Percentiles rank a stretch among this genome's conserved stretches.
phyloP scores from a whole-genome alignment of 2,888 invertebrate genomes.

The Syrista parreyssii region DNA sequence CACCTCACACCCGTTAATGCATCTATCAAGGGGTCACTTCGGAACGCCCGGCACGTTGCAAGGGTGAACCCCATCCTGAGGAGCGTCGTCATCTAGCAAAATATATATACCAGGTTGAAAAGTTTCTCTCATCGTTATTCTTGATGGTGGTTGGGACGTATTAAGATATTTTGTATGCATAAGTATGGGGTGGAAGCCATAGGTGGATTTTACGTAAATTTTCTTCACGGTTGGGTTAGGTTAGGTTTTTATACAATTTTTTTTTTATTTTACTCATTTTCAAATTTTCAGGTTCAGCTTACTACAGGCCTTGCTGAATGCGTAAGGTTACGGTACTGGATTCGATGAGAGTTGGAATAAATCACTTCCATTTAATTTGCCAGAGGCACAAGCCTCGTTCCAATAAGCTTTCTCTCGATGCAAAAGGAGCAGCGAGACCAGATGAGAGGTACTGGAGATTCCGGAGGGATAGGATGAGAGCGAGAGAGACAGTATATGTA shows the following conservation, averaged over 20 bases:
- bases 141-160: not conserved
- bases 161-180: conserved; percentile 1
- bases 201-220: conserved; percentile 17
- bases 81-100: not conserved
- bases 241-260: conserved; percentile 26
- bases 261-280: not conserved
- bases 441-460: conserved; percentile 9
- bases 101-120: not conserved
- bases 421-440: conserved; percentile 8
- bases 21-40: conserved; percentile 5
- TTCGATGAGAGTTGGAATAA: conserved; percentile 26
- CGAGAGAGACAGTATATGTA: not conserved
- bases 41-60: not conserved
- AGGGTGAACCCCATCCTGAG: not conserved
- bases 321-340: not conserved
- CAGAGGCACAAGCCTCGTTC: conserved; percentile 26
- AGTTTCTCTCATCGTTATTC: not conserved
- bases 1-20: not conserved
- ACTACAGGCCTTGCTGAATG: not conserved
- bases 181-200: conserved; percentile 13
- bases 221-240: conserved; percentile 24
- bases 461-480: conserved; percentile 5
- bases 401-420: conserved; percentile 27
- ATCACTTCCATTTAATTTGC: conserved; percentile 34
- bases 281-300: not conserved